Conservation (phyloP, 2,797 vertebrate species). For the Mycteria americana region DNA sequence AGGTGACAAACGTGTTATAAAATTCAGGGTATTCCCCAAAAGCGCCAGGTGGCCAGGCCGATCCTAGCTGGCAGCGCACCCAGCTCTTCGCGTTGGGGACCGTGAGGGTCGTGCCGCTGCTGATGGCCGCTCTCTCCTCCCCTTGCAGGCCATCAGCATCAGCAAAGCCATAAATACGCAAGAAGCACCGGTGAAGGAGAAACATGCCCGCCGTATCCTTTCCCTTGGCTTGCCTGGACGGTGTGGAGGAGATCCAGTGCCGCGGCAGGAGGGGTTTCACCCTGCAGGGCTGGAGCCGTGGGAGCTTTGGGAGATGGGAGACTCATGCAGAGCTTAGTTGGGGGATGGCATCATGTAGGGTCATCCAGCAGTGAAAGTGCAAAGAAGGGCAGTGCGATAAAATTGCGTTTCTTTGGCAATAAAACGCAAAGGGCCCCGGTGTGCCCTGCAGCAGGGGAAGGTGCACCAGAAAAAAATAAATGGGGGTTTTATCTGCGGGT, state of each 20-base stretch:
- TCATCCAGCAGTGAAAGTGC: not conserved
- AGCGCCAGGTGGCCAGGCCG: no score
- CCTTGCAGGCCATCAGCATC: slow-evolving; percentile 90
- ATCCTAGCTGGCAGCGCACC: not conserved
- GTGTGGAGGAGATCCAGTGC: rapidly evolving
- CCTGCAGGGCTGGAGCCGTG: rapidly evolving
- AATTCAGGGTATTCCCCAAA: not conserved
- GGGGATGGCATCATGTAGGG: rapidly evolving
- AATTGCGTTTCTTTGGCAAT: not conserved
- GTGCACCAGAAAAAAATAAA: not conserved
- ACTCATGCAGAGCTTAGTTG: rapidly evolving
- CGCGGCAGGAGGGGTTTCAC: not conserved
- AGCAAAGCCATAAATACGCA: slow-evolving; percentile 94
- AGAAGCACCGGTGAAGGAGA: slow-evolving; percentile 96
- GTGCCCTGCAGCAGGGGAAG: not conserved
- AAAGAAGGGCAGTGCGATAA: not conserved
- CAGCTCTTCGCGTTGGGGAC: not conserved
- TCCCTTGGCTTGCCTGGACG: not conserved
- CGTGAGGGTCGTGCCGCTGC: rapidly evolving
- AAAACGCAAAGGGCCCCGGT: not conserved
- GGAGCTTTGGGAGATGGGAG: not conserved
- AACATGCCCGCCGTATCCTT: slow-evolving; percentile 98
- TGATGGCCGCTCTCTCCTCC: not conserved
- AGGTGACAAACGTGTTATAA: not conserved
- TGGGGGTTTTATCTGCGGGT: rapidly evolving